Evolutionary conservation across 2,888 invertebrate genomes (phyloP), one percentile per base, ranked within the genome.

Genomic region (Xiphydria camelus): DNA sequence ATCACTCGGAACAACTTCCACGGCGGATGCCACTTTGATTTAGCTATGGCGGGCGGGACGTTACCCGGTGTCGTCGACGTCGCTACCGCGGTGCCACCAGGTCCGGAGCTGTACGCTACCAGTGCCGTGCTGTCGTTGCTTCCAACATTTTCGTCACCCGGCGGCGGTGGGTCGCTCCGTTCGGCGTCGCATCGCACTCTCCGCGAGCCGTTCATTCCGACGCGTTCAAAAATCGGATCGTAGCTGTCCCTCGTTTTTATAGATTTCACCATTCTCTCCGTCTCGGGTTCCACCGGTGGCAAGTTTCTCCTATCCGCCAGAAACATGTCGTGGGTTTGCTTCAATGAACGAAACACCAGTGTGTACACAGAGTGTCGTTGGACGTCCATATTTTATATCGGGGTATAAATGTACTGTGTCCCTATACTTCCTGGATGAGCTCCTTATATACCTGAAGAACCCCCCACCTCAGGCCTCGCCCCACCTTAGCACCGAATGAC

Each of bases 1-100:
- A 99, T 96, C 0, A 99, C 98, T 55, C 98, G 79, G 69, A 89
- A 94, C 25, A 99, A 79, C 74, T 99, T 99, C 99, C 99, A 99
- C 0, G 98, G 99, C 0, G 99, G 88, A 73, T 99, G 99, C 99
- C 99, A 99, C 59, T 89, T 88, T 0, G 99, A 99, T 72, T 95
- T 95, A 0, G 97, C 94, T 86, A 97, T 94, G 1, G 90, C 83
- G 0, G 94, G 89, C 60, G 74, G 74, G 10, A 64, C 57, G 2
- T 38, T 29, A 1, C 33, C 4, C 21, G 29, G 15, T 22, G 42
- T 18, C 10, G 49, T 10, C 7, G 40, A 19, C 14, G 33, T 17
- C 31, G 19, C 21, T 18, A 45, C 37, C 29, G 51, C 32, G 37
- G 25, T 42, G 6, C 45, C 51, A 29, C 34, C 45, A 23, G 47